These are phyloP conservation scores for Melanerpes aurifrons DNA, from an alignment of 2,113 vertebrate genomes.

Conservation along the genomic window DNA sequence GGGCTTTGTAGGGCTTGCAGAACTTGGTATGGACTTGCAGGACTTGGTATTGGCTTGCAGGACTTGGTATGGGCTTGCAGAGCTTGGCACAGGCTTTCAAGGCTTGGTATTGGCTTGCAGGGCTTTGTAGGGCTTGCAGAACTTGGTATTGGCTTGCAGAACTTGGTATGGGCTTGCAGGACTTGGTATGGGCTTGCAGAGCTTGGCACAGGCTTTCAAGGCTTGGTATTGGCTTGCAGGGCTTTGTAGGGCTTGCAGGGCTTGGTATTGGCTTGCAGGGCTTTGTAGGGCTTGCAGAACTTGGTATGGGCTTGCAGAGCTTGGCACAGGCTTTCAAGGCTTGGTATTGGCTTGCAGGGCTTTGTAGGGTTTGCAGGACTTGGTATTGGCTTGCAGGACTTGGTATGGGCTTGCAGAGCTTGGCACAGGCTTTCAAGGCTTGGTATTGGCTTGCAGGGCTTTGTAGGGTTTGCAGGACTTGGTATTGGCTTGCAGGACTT, in stretches of 20 bases:
- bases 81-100: background rate
- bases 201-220: background rate
- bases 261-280: background rate
- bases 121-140: no score
- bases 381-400: background rate
- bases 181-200: no score
- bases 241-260: background rate
- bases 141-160: background rate
- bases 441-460: background rate
- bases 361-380: no score
- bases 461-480: background rate
- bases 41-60: background rate
- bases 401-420: background rate
- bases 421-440: background rate
- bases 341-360: background rate
- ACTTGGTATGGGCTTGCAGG: background rate
- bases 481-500: rapidly evolving
- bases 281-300: background rate
- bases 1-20: background rate
- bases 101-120: background rate
- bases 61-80: background rate
- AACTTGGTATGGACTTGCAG: background rate
- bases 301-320: background rate
- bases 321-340: background rate
- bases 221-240: background rate